Evolutionary conservation across 2,888 invertebrate genomes (phyloP).

Genomic region (Poecilus cupreus): DNA sequence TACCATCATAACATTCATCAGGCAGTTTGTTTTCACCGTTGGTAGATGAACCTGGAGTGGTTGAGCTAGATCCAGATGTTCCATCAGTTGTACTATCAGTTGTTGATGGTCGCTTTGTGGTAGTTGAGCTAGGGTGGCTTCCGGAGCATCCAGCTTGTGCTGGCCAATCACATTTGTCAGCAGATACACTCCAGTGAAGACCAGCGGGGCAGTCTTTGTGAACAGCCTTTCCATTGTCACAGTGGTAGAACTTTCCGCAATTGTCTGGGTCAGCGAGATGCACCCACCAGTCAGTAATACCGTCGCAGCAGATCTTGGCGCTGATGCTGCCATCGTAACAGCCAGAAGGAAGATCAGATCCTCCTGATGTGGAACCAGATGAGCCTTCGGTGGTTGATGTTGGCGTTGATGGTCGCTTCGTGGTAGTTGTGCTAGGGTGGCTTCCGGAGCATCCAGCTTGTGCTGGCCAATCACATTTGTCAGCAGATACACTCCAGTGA

Average conservation of each 20-base stretch:
- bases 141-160: background rate
- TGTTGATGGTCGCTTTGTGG: background rate
- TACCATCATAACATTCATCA: constrained; percentile 19
- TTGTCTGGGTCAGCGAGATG: constrained; percentile 26
- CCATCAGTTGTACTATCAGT: background rate
- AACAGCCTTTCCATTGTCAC: constrained; percentile 49
- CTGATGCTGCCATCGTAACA: constrained; percentile 16
- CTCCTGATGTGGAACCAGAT: background rate
- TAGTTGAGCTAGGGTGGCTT: background rate
- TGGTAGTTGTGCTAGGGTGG: background rate
- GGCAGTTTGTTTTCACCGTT: background rate
- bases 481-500: constrained; percentile 37
- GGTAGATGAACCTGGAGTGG: background rate
- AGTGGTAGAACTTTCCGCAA: constrained; percentile 42
- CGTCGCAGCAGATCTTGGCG: background rate
- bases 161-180: background rate
- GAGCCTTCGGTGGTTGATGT: background rate
- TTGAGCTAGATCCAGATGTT: background rate
- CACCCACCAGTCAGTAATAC: background rate
- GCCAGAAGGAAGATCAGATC: background rate
- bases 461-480: background rate
- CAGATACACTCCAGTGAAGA: constrained; percentile 45
- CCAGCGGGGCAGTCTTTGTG: constrained; percentile 32
- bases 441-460: background rate
- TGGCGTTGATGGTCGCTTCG: background rate